Conservation (phyloP, 1,140 invertebrate species). For the Macrotrachela quadricornifera region DNA sequence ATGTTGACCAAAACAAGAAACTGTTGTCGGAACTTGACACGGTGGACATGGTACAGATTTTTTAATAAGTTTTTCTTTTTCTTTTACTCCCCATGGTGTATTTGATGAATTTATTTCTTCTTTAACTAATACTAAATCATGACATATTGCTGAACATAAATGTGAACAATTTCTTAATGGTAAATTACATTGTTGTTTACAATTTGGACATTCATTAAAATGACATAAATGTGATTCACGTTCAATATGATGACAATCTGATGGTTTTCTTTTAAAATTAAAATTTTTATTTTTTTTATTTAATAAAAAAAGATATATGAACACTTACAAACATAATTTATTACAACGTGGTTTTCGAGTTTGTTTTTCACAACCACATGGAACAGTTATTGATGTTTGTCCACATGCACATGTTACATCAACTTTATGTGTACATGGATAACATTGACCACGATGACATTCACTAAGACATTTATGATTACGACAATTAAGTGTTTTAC, state of each 20-base stretch:
- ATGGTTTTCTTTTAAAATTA: slow-evolving; percentile 35
- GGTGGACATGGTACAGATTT: slow-evolving; percentile 40
- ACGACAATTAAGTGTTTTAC: slow-evolving; percentile 53
- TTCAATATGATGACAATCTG: slow-evolving; percentile 53
- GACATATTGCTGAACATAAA: slow-evolving; percentile 49
- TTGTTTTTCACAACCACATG: slow-evolving; percentile 56
- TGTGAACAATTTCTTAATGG: slow-evolving; percentile 43
- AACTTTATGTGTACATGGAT: slow-evolving; percentile 57
- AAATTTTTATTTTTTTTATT: background rate
- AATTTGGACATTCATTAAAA: slow-evolving; percentile 62
- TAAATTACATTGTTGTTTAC: slow-evolving; percentile 48
- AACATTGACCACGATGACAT: slow-evolving; percentile 47
- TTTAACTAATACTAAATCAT: slow-evolving; percentile 48
- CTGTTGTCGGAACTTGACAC: slow-evolving; percentile 41
- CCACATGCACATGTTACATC: slow-evolving; percentile 61
- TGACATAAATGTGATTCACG: slow-evolving; percentile 57
- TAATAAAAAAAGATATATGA: background rate
- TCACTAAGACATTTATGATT: slow-evolving; percentile 53
- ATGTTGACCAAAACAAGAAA: slow-evolving; percentile 59
- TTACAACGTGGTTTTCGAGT: slow-evolving; percentile 54
- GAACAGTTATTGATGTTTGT: slow-evolving; percentile 50
- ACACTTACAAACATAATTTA: slow-evolving; percentile 42
- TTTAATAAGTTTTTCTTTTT: background rate
- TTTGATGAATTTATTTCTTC: slow-evolving; percentile 8
- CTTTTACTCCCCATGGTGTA: slow-evolving; percentile 17